Evolutionary conservation across 2,113 vertebrate species (phyloP).

Genomic region (Brachirus orientalis): DNA sequence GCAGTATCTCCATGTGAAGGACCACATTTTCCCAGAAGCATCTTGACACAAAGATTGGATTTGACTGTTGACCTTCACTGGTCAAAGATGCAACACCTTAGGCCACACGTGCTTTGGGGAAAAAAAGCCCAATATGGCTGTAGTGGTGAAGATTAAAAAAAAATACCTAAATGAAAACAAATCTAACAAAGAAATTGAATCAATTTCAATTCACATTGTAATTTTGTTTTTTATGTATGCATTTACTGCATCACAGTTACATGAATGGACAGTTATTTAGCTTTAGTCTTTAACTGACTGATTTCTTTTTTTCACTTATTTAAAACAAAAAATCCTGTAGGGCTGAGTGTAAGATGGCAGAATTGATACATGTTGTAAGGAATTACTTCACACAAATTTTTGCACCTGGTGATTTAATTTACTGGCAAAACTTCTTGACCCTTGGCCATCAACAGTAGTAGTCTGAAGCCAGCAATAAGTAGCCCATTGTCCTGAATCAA

Average conservation of each 20-base stretch:
- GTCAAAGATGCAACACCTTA: slow-evolving; percentile 34
- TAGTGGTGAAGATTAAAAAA: slow-evolving; percentile 29
- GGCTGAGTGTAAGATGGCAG: not conserved
- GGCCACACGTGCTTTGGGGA: slow-evolving; percentile 42
- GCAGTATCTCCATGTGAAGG: slow-evolving; percentile 89
- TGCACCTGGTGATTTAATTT: not conserved
- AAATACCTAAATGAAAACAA: slow-evolving; percentile 35
- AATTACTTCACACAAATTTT: not conserved
- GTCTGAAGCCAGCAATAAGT: not conserved
- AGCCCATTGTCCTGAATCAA: too few relatives aligned
- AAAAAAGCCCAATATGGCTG: slow-evolving; percentile 38
- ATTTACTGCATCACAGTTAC: slow-evolving; percentile 18
- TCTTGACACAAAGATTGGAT: slow-evolving; percentile 44
- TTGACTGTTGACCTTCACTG: slow-evolving; percentile 43
- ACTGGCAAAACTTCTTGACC: not conserved
- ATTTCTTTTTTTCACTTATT: slow-evolving; percentile 7
- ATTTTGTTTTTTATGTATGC: slow-evolving; percentile 18
- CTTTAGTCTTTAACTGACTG: not conserved
- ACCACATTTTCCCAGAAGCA: slow-evolving; percentile 43
- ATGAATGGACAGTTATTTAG: not conserved
- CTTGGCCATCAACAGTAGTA: too few relatives aligned
- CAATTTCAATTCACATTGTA: slow-evolving; percentile 20
- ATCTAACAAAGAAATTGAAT: slow-evolving; percentile 11
- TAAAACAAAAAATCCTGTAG: too few relatives aligned
- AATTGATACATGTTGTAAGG: not conserved